Conservation (phyloP, 2,888 invertebrate genomes). For the Pyrocoelia pectoralis region DNA sequence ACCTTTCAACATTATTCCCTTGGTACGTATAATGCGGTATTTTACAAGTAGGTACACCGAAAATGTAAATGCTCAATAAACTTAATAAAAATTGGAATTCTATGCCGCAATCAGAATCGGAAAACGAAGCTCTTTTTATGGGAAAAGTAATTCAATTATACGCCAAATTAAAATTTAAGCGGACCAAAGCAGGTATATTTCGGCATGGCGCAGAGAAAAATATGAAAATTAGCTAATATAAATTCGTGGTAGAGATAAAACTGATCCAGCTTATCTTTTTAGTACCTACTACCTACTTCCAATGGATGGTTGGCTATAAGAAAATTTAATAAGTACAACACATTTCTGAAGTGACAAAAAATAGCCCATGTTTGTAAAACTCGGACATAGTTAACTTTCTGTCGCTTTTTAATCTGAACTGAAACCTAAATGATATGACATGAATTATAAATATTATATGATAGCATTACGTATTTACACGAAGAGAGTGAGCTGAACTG, state of each 20-base stretch:
- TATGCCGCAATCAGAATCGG: not conserved
- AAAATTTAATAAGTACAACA: conserved; percentile 5
- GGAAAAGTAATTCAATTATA: conserved; percentile 24
- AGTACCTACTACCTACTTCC: conserved; percentile 6
- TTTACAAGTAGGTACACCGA: not conserved
- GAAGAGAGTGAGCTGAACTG: no score
- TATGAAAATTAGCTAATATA: conserved; percentile 40
- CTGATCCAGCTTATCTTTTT: conserved; percentile 6
- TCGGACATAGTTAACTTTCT: no score
- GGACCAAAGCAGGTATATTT: conserved; percentile 21
- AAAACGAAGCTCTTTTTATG: conserved; percentile 17
- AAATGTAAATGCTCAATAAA: not conserved
- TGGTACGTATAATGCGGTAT: no score
- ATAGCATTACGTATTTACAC: no score
- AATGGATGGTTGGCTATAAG: not conserved
- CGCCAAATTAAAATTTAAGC: conserved; percentile 31
- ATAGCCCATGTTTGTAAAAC: no score
- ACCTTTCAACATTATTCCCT: no score
- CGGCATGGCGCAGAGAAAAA: conserved; percentile 24
- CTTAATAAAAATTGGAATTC: conserved; percentile 6
- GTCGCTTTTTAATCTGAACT: no score
- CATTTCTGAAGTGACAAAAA: no score
- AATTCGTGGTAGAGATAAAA: conserved; percentile 21
- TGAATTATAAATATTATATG: no score
- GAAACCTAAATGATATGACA: no score